These are phyloP conservation scores for Malacoctenus gilli DNA, from an alignment of 2,797 vertebrate species.

Conservation along the genomic window DNA sequence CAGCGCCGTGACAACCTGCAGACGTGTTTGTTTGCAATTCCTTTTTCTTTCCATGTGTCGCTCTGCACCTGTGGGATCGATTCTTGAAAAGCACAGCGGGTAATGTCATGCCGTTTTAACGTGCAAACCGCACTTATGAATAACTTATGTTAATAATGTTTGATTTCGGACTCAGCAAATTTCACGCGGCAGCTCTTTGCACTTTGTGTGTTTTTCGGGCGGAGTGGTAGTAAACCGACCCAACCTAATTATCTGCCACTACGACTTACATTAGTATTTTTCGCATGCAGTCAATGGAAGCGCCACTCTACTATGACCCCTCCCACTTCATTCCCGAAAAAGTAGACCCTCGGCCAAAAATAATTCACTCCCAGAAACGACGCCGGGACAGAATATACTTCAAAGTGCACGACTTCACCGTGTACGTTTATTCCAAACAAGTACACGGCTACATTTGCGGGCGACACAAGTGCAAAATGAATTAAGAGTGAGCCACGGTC, in stretches of 20 bases:
- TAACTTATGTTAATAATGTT: not conserved
- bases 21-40: not conserved
- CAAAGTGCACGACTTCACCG: not conserved
- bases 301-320: constrained; percentile 64
- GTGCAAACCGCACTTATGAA: not conserved
- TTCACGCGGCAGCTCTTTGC: not conserved
- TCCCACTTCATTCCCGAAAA: constrained; percentile 53
- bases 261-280: constrained; percentile 51
- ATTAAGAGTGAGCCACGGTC: not conserved
- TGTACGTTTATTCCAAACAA: not conserved
- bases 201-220: constrained; percentile 14
- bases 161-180: not conserved
- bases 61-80: no score
- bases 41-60: no score
- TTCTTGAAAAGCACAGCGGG: not conserved
- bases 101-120: not conserved
- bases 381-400: no score
- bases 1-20: not conserved
- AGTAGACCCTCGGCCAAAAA: constrained; percentile 31
- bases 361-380: not conserved
- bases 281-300: constrained; percentile 60
- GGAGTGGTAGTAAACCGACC: constrained; percentile 15
- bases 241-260: constrained; percentile 42
- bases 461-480: accelerated
- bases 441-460: accelerated